Percentiles rank a stretch among this genome's conserved stretches.
phyloP scores from a whole-genome alignment of 2,888 invertebrate species.

The Calliphora vomitoria region DNA sequence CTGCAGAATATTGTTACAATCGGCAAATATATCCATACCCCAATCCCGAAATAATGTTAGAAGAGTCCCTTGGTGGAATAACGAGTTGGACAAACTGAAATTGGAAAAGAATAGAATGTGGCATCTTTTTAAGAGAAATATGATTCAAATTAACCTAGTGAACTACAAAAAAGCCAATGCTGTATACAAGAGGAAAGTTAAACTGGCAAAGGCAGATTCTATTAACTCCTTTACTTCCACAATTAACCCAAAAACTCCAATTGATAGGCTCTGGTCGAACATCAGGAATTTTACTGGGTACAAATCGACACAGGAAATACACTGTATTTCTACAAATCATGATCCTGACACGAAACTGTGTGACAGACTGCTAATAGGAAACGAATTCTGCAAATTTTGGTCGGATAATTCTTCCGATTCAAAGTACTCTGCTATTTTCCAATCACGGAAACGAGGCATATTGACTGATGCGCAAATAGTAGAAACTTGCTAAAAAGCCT shows the following conservation, averaged over 20 bases:
- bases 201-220: constrained; percentile 42
- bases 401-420: constrained; percentile 11
- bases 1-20: constrained; percentile 47
- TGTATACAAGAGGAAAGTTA: constrained; percentile 54
- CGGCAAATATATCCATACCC: constrained; percentile 55
- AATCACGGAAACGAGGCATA: neutral
- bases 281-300: constrained; percentile 37
- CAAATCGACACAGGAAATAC: neutral
- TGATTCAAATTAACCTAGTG: constrained; percentile 48
- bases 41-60: constrained; percentile 6
- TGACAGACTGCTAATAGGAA: neutral
- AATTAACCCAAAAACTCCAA: constrained; percentile 30
- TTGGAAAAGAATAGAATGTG: constrained; percentile 47
- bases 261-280: constrained; percentile 37
- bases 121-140: constrained; percentile 49
- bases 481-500: neutral
- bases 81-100: constrained; percentile 39
- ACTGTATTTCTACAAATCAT: neutral
- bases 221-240: constrained; percentile 37
- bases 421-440: constrained; percentile 15
- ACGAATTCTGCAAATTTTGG: constrained; percentile 35
- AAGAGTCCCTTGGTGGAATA: constrained; percentile 59
- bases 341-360: neutral
- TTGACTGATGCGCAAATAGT: too few species aligned
- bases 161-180: constrained; percentile 58